Evolutionary conservation across 2,888 invertebrate genomes (phyloP).

Genomic region (Trachelus stipa): DNA sequence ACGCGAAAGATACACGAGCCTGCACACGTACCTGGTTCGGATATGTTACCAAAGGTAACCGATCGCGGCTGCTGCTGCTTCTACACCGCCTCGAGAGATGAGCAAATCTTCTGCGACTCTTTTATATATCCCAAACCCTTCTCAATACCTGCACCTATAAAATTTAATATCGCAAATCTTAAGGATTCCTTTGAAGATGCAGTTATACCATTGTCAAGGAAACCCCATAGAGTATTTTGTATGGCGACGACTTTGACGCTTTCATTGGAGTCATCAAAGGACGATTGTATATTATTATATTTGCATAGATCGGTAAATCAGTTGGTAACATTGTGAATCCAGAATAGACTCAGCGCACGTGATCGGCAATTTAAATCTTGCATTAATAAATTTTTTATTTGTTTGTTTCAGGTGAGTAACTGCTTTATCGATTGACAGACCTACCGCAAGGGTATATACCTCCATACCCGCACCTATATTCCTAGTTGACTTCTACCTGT

Average conservation of each 20-base stretch:
- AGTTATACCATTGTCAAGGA: background rate
- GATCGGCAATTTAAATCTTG: background rate
- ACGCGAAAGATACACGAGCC: slow-evolving; percentile 40
- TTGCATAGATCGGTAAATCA: background rate
- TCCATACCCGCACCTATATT: slow-evolving; percentile 15
- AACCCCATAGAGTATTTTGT: background rate
- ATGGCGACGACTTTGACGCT: background rate
- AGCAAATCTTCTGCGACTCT: background rate
- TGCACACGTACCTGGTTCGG: slow-evolving; percentile 15
- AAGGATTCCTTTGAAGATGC: background rate
- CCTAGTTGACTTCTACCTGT: slow-evolving; percentile 10
- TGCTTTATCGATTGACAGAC: background rate
- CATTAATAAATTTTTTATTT: slow-evolving; percentile 17
- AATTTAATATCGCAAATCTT: background rate
- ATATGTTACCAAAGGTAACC: slow-evolving; percentile 7
- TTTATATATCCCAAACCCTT: background rate
- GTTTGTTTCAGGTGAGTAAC: slow-evolving; percentile 54
- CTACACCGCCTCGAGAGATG: background rate
- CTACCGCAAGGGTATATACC: slow-evolving; percentile 26
- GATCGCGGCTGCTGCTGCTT: background rate
- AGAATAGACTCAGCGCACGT: background rate
- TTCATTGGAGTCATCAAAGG: background rate
- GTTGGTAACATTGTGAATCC: background rate
- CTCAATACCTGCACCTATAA: background rate
- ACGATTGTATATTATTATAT: background rate